Evolutionary conservation across 2,797 vertebrate genomes (phyloP), one percentile per base, ranked within the genome.

Genomic region (Urocyon cinereoargenteus): DNA sequence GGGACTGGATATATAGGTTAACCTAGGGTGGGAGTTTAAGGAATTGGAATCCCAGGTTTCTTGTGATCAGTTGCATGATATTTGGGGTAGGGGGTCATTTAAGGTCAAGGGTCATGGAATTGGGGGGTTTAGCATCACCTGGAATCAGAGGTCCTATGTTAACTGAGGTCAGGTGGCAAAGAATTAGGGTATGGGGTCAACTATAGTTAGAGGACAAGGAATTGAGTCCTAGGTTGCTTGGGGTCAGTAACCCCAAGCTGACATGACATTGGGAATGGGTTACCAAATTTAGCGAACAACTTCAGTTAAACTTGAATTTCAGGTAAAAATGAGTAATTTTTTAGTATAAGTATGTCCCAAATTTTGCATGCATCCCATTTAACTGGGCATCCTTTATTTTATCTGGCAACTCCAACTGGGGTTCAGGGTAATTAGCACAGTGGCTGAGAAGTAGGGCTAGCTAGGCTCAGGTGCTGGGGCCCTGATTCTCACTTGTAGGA

Each of bases 401-500:
- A 66, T 78, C 77, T 86, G 85, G 22, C 53, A 77, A 64, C 45
- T 19, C n/a, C 59, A 55, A 51, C 2, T 14, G 8, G 70, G 36
- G 36, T n/a, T 57, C 16, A 26, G 15, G 61, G 66, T 72, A 62
- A 73, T 78, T 70, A 85, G 70, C 51, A n/a, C 6, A 31, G 53
- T 26, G 59, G 22, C 61, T 24, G 68, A 72, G 78, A 85, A 55
- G 49, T 2, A 59, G 55, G 64, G 53, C 24, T 55, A 36, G 53
- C 24, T 49, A 36, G 49, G 34, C 1, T 13, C 5, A 18, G 70
- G 0, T 0, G 45, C 49, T 36, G 66, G 66, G 53, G 16, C 26
- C 64, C 49, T 15, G 31, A 21, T 62, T 90, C 99, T 99, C 96
- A 99, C 99, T 99, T 99, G 28, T 99, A 98, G 96, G 98, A 98